A percentile compares a stretch with the other conserved stretches of the same genome.
These are phyloP conservation scores for Drosophila tripunctata DNA, from an alignment of 2,888 invertebrate species.

Conservation along the genomic window DNA sequence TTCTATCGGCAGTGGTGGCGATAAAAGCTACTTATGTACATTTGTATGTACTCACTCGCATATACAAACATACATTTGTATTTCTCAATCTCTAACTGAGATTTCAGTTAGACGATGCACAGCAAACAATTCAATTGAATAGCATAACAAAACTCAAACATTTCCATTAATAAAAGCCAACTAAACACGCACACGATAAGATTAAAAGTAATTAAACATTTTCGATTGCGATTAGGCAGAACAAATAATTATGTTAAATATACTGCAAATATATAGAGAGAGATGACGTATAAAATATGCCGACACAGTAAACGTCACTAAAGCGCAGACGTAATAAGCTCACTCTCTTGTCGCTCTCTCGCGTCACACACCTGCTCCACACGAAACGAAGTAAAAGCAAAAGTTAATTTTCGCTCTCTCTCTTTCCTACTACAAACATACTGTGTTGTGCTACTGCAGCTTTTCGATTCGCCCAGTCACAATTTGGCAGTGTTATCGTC, in stretches of 20 bases:
- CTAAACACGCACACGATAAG: conserved; percentile 53
- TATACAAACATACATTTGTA: background rate
- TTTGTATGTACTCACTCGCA: conserved; percentile 16
- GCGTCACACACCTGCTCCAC: conserved; percentile 38
- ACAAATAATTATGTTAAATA: conserved; percentile 10
- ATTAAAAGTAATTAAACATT: conserved; percentile 39
- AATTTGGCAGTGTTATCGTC: conserved; percentile 41
- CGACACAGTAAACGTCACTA: conserved; percentile 7
- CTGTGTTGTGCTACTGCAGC: conserved; percentile 10
- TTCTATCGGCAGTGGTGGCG: conserved; percentile 43
- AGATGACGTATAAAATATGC: conserved; percentile 28
- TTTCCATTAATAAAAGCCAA: conserved; percentile 11
- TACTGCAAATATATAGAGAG: conserved; percentile 21
- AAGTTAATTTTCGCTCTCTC: conserved; percentile 21
- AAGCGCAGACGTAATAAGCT: conserved; percentile 41
- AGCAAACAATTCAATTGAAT: conserved; percentile 2
- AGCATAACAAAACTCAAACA: no score
- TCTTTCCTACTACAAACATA: conserved; percentile 1
- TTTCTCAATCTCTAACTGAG: background rate
- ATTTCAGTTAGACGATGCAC: no score
- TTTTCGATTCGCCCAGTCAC: conserved; percentile 49
- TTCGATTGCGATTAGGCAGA: conserved; percentile 7
- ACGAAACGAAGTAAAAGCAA: conserved; percentile 22
- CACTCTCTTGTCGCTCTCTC: conserved; percentile 1
- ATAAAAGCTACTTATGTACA: conserved; percentile 54